These are phyloP conservation scores for Odocoileus virginianus DNA, from an alignment of 2,113 vertebrate species.

Conservation along the genomic window DNA sequence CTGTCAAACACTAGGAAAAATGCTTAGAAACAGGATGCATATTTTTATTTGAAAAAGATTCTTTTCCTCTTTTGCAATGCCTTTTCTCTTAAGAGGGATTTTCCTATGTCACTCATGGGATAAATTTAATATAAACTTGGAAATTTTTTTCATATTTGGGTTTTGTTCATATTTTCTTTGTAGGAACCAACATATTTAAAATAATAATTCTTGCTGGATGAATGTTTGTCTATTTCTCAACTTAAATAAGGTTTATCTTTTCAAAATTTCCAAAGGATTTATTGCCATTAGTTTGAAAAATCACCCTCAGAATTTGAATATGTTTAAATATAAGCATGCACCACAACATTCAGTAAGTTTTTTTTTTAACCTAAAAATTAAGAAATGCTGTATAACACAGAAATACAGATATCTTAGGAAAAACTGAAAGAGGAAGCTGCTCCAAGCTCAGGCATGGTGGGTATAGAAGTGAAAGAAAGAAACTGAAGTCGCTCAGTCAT, in stretches of 20 bases:
- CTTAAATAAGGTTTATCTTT: neutral
- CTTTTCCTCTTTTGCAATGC: neutral
- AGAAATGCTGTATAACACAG: neutral
- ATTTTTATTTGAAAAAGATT: slow-evolving; percentile 21
- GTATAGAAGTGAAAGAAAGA: too few species aligned
- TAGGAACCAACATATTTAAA: neutral
- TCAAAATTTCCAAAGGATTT: neutral
- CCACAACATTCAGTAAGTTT: neutral
- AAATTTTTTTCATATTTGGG: slow-evolving; percentile 18
- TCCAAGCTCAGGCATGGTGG: neutral
- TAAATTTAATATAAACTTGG: slow-evolving; percentile 37
- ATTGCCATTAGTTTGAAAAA: neutral
- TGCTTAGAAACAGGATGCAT: neutral
- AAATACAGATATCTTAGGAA: neutral
- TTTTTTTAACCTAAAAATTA: neutral
- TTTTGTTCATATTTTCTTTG: slow-evolving; percentile 23
- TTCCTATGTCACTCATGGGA: slow-evolving; percentile 40
- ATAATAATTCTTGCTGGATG: neutral
- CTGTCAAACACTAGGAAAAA: neutral
- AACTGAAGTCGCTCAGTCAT: too few species aligned
- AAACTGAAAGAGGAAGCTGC: neutral
- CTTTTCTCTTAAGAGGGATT: slow-evolving; percentile 42
- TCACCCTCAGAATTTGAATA: neutral
- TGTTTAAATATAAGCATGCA: neutral
- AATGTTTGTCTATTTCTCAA: slow-evolving; percentile 38